These are phyloP conservation scores for Aplysina aerophoba DNA, from an alignment of 37 sponge, comb jelly and placozoan genomes.

Conservation along the genomic window DNA sequence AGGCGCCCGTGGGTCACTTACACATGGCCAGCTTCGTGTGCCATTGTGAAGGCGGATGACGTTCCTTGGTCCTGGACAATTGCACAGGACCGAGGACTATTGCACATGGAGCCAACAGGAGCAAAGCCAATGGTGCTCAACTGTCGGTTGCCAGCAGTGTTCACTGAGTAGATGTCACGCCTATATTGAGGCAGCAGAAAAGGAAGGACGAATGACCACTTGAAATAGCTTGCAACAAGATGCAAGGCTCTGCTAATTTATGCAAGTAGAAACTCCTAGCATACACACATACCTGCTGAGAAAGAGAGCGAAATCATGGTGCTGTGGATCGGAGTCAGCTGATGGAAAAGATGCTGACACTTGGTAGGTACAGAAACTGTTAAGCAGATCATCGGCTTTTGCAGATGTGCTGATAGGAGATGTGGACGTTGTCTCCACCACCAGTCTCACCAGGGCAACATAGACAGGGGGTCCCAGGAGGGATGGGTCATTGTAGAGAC, in stretches of 20 bases:
- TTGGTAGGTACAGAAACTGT: conserved; percentile 3
- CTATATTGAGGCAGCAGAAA: too few relatives aligned
- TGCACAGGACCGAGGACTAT: not conserved
- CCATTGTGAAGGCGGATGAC: conserved; percentile 10
- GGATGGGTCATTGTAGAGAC: not conserved
- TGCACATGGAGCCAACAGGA: conserved; percentile 25
- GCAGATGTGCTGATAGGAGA: not conserved
- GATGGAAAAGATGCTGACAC: not conserved
- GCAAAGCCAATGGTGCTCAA: conserved; percentile 18
- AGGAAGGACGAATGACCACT: too few relatives aligned
- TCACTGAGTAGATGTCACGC: too few relatives aligned
- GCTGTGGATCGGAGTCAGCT: conserved; percentile 15
- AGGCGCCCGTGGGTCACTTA: conserved; percentile 17
- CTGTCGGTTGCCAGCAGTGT: too few relatives aligned
- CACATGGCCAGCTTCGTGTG: conserved; percentile 22
- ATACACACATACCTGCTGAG: not conserved
- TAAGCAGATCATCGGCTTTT: not conserved
- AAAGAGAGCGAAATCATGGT: conserved; percentile 5
- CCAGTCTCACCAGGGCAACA: not conserved
- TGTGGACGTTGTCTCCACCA: not conserved
- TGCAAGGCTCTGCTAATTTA: too few relatives aligned
- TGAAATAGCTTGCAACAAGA: too few relatives aligned
- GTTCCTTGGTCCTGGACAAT: conserved; percentile 6
- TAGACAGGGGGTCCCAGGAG: not conserved
- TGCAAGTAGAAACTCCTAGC: not conserved